Conservation (phyloP, 2,113 vertebrate genomes). For the Azemiops feae region DNA sequence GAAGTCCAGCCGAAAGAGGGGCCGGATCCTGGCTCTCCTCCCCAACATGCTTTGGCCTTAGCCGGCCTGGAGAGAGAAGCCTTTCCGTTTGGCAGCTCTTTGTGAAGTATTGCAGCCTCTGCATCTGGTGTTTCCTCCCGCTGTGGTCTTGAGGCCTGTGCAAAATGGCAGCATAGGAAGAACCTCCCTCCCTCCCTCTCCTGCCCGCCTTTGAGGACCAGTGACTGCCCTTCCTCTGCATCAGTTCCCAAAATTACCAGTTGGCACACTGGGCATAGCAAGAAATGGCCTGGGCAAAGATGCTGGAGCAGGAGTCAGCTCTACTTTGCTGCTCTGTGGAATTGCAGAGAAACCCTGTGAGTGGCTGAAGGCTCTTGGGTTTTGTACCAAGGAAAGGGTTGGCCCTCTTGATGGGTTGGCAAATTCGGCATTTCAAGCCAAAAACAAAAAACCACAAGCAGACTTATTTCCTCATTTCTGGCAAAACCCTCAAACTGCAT, state of each 20-base stretch:
- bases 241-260: too few species aligned
- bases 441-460: not conserved
- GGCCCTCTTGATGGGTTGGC: not conserved
- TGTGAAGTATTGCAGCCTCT: too few species aligned
- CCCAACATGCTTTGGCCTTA: too few species aligned
- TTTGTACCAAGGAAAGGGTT: not conserved
- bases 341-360: not conserved
- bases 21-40: not conserved
- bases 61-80: not conserved
- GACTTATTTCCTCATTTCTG: not conserved
- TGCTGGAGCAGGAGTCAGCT: not conserved
- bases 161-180: not conserved
- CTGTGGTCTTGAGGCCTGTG: not conserved
- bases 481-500: not conserved
- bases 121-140: not conserved
- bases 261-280: not conserved
- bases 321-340: too few species aligned
- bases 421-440: not conserved
- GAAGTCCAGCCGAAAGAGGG: not conserved
- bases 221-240: not conserved
- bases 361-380: not conserved
- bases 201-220: not conserved
- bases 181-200: not conserved
- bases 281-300: not conserved
- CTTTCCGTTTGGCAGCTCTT: not conserved